These are phyloP conservation scores for Galemys pyrenaicus DNA, from an alignment of 2,113 vertebrate genomes.

Conservation along the genomic window DNA sequence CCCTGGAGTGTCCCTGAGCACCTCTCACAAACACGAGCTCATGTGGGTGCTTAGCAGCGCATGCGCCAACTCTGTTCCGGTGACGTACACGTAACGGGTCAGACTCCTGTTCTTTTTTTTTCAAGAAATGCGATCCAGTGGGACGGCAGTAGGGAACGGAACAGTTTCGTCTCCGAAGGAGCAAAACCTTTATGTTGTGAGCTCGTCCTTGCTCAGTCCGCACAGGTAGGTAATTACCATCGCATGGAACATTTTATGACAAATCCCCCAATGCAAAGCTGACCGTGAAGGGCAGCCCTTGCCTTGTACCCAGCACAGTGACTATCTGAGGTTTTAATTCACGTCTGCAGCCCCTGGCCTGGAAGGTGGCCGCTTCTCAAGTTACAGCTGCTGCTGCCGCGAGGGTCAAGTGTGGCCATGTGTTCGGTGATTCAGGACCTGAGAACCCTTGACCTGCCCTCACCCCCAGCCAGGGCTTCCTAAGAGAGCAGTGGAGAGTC, in stretches of 20 bases:
- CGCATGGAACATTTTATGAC: too few species aligned
- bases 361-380: neutral
- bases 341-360: neutral
- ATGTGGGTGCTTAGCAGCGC: constrained; percentile 52
- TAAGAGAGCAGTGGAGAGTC: neutral
- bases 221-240: constrained; percentile 85
- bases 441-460: neutral
- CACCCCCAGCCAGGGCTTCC: neutral
- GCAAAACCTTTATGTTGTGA: constrained; percentile 87
- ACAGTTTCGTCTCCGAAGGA: constrained; percentile 80
- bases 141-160: constrained; percentile 82
- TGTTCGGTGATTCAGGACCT: neutral
- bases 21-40: neutral
- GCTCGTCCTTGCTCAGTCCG: constrained; percentile 90
- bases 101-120: neutral
- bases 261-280: too few species aligned
- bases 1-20: neutral
- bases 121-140: constrained; percentile 82
- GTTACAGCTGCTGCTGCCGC: neutral
- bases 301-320: neutral
- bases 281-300: neutral
- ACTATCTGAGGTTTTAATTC: neutral
- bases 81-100: neutral
- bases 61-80: neutral
- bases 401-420: neutral